Evolutionary conservation across 2,888 invertebrate genomes (phyloP).

Genomic region (Pseudeuparius sepicola): DNA sequence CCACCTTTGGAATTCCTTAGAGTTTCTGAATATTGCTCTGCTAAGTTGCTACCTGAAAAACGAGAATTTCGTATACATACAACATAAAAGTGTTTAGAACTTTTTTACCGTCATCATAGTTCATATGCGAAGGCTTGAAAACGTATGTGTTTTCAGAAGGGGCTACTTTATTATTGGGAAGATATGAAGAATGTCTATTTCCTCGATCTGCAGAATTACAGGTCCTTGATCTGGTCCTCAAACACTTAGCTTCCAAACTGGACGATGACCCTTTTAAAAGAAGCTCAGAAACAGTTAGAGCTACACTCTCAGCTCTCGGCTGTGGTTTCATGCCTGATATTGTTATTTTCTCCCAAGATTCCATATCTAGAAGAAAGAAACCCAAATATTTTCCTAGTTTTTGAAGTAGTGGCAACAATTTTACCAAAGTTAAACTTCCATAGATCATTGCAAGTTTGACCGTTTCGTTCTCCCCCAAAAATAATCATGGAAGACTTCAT

Average conservation of each 20-base stretch:
- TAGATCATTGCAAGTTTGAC: conserved; percentile 62
- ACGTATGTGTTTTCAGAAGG: conserved; percentile 39
- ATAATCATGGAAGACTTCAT: conserved; percentile 68
- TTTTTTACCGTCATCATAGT: conserved; percentile 38
- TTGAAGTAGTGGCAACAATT: no score
- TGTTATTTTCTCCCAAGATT: conserved; percentile 64
- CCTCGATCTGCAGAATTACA: conserved; percentile 36
- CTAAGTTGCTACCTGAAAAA: conserved; percentile 30
- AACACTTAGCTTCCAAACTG: conserved; percentile 28
- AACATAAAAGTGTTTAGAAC: no score
- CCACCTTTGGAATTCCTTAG: conserved; percentile 33
- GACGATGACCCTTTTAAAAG: conserved; percentile 36
- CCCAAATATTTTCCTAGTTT: conserved; percentile 5
- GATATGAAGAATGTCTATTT: conserved; percentile 38
- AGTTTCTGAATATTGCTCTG: conserved; percentile 29
- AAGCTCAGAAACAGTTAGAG: conserved; percentile 51
- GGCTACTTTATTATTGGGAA: conserved; percentile 36
- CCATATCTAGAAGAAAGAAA: conserved; percentile 46
- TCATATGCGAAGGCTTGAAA: conserved; percentile 38
- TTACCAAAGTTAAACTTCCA: conserved; percentile 78
- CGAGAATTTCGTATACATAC: neutral
- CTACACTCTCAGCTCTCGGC: conserved; percentile 58
- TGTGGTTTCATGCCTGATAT: conserved; percentile 54
- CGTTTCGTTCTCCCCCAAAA: conserved; percentile 68
- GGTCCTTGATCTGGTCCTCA: conserved; percentile 33